These are phyloP conservation scores for Aphrocallistes beatrix DNA, from an alignment of 37 sponge, comb jelly and placozoan genomes.

Conservation along the genomic window DNA sequence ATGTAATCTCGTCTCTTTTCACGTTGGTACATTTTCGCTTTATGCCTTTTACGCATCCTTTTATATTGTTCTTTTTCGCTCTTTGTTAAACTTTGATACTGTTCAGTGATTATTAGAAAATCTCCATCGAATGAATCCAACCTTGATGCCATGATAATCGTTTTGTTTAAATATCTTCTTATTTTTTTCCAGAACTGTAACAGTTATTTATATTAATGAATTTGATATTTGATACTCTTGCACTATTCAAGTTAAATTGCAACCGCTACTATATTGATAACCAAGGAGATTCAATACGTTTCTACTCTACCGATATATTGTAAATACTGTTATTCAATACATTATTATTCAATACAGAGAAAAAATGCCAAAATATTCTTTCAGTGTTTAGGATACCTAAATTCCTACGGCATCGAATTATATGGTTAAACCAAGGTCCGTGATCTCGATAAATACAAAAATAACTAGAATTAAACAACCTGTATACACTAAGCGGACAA, in stretches of 20 bases:
- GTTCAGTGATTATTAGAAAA: not conserved
- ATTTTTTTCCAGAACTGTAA: not conserved
- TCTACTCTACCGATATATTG: no score
- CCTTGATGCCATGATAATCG: not conserved
- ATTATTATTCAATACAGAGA: no score
- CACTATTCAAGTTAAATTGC: not conserved
- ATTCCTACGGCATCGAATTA: no score
- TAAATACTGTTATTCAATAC: no score
- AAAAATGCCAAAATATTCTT: no score
- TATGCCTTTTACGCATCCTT: not conserved
- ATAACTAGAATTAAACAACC: no score
- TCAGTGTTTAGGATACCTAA: no score
- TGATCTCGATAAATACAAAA: no score
- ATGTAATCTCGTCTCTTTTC: constrained; percentile 10
- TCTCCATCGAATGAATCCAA: not conserved
- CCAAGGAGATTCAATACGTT: no score
- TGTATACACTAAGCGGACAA: no score
- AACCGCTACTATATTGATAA: no score
- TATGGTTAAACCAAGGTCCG: no score
- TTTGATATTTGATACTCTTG: not conserved
- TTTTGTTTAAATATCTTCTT: not conserved
- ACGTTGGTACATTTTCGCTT: constrained; percentile 4
- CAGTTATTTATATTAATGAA: not conserved
- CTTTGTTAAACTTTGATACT: constrained; percentile 3
- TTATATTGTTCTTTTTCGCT: not conserved